Evolutionary conservation across 1,140 invertebrate genomes (phyloP), one percentile per base, ranked within the genome.

Genomic region (Spodoptera litura): DNA sequence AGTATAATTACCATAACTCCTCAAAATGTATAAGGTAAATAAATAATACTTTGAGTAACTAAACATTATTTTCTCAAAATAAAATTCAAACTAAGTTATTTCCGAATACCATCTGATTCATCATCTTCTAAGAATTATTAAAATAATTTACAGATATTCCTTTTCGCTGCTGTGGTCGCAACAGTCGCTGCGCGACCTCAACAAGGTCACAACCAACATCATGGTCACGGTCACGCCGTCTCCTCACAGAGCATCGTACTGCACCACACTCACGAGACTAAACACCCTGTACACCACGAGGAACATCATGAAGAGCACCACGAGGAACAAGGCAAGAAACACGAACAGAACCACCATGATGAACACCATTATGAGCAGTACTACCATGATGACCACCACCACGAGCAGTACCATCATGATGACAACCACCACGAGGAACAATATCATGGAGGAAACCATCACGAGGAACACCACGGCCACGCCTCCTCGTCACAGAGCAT

Each of bases 401-500:
- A 68, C 15, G 15, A 66, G 15, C 12, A 68, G n/a, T n/a, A 64
- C 12, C 35, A 64, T 13, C 52, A 13, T 13, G 52, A 53, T 13
- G 12, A 13, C 5, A 2, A 13, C 52, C 52, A 13, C 13, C 62
- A 49, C 38, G 62, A 49, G 12, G 35, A 44, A 44, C 38, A 44
- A 10, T 6, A 44, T 8, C 38, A 44, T 6, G 38, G 38, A 8
- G 38, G 9, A 10, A 2, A 20, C 3, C 53, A 56, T 12, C 53
- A 56, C 2, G 53, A 20, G 53, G 13, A 20, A 15, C 53, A 56
- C n/a, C 38, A 44, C 38, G 35, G 6, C 27, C 62, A 66, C 44
- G 38, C 51, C 38, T 70, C 15, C 44, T 53, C 51, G 12, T 70
- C 51, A 51, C 62, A 66, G 62, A 66, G 62, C 44, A 44, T 70